These are phyloP conservation scores for Rhopalosiphum padi DNA, from an alignment of 1,140 invertebrate genomes.

Conservation along the genomic window DNA sequence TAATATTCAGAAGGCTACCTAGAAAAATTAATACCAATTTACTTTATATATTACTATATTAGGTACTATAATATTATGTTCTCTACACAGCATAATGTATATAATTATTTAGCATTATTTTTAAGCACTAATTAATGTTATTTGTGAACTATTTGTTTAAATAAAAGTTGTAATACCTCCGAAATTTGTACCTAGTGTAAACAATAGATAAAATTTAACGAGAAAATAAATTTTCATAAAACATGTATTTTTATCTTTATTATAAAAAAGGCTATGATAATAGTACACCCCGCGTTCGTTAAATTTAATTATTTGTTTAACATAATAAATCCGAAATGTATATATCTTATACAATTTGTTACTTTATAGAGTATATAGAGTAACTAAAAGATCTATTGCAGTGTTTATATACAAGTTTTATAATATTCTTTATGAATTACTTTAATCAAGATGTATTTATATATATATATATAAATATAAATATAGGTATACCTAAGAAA, in stretches of 20 bases:
- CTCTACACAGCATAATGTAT: not conserved
- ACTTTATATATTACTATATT: too few species aligned
- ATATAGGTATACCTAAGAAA: not conserved
- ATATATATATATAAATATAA: too few species aligned
- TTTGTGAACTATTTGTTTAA: not conserved
- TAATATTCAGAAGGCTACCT: not conserved
- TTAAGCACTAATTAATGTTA: not conserved
- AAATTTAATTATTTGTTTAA: not conserved
- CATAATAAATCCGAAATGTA: not conserved
- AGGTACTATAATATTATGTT: not conserved
- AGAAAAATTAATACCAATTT: not conserved
- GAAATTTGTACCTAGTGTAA: not conserved
- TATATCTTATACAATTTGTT: not conserved
- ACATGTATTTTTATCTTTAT: constrained; percentile 22
- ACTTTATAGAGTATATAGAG: not conserved
- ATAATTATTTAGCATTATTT: not conserved
- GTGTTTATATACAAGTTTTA: not conserved
- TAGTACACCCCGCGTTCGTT: not conserved
- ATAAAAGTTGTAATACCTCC: not conserved
- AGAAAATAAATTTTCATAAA: constrained; percentile 21
- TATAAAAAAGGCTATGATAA: not conserved
- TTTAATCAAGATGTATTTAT: not conserved
- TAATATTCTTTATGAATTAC: not conserved
- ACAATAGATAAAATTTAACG: not conserved
- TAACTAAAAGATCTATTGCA: not conserved